phyloP scores from a whole-genome alignment of 2,888 invertebrate species.

The Polyommatus icarus region DNA sequence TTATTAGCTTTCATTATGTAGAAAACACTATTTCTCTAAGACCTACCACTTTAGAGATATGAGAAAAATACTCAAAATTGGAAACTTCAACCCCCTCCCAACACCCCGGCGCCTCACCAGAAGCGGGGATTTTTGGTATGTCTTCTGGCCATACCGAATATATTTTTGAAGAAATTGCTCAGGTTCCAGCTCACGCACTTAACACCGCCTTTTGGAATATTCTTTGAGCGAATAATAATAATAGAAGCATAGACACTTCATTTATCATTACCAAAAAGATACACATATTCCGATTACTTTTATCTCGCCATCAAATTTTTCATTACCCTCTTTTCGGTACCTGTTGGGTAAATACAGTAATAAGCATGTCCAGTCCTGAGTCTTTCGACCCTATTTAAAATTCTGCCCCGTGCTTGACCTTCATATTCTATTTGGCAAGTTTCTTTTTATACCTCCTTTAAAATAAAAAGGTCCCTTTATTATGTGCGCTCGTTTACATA shows the following conservation, averaged over 20 bases:
- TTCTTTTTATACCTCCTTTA: background rate
- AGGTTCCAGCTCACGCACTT: no score
- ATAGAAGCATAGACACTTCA: no score
- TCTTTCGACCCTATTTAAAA: background rate
- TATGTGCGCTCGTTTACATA: constrained; percentile 4
- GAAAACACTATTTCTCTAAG: background rate
- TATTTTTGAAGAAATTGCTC: no score
- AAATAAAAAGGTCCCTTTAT: constrained; percentile 15
- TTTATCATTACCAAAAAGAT: no score
- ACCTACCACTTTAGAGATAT: background rate
- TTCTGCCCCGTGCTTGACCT: background rate
- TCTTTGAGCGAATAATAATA: no score
- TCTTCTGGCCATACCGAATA: no score
- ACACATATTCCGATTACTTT: no score
- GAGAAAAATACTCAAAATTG: background rate
- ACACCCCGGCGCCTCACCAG: no score
- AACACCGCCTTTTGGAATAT: no score
- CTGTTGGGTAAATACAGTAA: background rate
- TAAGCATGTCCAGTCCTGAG: background rate
- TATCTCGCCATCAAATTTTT: no score
- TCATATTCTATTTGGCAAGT: background rate
- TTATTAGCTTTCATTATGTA: background rate
- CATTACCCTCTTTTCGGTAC: background rate
- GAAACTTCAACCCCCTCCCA: background rate
- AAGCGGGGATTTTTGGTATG: no score